These are phyloP conservation scores for Chorisops tibialis DNA, from an alignment of 2,888 invertebrate species.

Conservation along the genomic window DNA sequence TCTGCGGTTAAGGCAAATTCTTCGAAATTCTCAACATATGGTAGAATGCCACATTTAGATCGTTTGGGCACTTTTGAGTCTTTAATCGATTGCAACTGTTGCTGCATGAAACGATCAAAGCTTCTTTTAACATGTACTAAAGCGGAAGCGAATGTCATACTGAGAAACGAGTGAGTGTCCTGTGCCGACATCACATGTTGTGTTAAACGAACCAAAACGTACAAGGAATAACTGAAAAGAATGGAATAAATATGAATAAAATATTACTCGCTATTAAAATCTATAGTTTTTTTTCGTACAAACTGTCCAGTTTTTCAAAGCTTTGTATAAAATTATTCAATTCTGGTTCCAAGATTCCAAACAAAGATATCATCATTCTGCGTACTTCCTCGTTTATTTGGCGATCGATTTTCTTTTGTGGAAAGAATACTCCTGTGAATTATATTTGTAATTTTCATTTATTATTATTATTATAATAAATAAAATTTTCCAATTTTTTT, in stretches of 20 bases:
- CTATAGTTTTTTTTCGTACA: slow-evolving; percentile 61
- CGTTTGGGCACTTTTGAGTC: slow-evolving; percentile 66
- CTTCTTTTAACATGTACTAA: slow-evolving; percentile 84
- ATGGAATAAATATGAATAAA: background rate
- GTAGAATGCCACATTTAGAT: slow-evolving; percentile 83
- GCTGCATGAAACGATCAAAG: slow-evolving; percentile 88
- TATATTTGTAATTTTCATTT: too few relatives aligned
- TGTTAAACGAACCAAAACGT: slow-evolving; percentile 85
- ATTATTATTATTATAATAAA: too few relatives aligned
- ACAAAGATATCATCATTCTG: slow-evolving; percentile 84
- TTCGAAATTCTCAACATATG: slow-evolving; percentile 87
- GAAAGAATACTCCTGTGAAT: slow-evolving; percentile 40
- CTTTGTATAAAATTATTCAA: slow-evolving; percentile 79
- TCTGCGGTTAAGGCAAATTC: slow-evolving; percentile 85
- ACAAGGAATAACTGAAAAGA: slow-evolving; percentile 79
- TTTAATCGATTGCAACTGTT: slow-evolving; percentile 74
- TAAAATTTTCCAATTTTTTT: too few relatives aligned
- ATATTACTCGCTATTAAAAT: too few relatives aligned
- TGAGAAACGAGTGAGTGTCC: slow-evolving; percentile 80
- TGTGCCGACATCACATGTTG: slow-evolving; percentile 90
- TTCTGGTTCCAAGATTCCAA: slow-evolving; percentile 83
- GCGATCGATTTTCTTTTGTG: slow-evolving; percentile 62
- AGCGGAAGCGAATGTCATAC: slow-evolving; percentile 81
- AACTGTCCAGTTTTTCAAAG: slow-evolving; percentile 83
- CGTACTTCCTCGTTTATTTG: slow-evolving; percentile 76